phyloP scores from a whole-genome alignment of 2,113 vertebrate species.

The Tachysurus fulvidraco region DNA sequence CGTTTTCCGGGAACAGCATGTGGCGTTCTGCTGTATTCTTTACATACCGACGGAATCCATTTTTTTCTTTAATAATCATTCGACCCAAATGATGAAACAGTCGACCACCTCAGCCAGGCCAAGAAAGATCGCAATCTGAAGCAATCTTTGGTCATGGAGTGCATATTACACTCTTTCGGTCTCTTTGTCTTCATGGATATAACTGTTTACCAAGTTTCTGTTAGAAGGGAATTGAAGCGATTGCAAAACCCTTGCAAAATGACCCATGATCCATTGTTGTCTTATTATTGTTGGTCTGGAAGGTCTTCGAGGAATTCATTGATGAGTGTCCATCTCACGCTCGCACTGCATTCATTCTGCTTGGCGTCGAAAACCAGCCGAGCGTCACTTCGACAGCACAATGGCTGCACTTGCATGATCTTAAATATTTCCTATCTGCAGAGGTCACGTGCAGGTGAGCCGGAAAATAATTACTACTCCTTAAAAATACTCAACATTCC shows the following conservation, averaged over 20 bases:
- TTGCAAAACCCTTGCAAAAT: conserved; percentile 10
- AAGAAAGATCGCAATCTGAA: background rate
- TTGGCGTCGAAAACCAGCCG: background rate
- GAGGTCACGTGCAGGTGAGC: background rate
- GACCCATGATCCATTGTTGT: conserved; percentile 26
- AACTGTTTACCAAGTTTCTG: conserved; percentile 24
- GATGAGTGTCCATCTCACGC: conserved; percentile 8
- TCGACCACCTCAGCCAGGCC: conserved; percentile 1
- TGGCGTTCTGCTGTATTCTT: background rate
- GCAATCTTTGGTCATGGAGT: conserved; percentile 17
- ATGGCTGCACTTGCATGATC: background rate
- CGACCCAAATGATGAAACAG: conserved; percentile 1
- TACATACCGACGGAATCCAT: background rate
- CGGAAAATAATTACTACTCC: background rate
- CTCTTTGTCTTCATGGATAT: conserved; percentile 5
- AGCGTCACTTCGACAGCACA: background rate
- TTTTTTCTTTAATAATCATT: background rate
- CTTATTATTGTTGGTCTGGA: conserved; percentile 20
- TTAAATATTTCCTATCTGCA: background rate
- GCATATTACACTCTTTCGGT: background rate
- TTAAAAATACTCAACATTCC: background rate
- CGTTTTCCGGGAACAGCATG: background rate
- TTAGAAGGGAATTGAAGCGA: background rate
- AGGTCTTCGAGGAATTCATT: conserved; percentile 25
- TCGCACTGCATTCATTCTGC: background rate